Conservation (phyloP, 2,797 vertebrate species). For the Mareca penelope region DNA sequence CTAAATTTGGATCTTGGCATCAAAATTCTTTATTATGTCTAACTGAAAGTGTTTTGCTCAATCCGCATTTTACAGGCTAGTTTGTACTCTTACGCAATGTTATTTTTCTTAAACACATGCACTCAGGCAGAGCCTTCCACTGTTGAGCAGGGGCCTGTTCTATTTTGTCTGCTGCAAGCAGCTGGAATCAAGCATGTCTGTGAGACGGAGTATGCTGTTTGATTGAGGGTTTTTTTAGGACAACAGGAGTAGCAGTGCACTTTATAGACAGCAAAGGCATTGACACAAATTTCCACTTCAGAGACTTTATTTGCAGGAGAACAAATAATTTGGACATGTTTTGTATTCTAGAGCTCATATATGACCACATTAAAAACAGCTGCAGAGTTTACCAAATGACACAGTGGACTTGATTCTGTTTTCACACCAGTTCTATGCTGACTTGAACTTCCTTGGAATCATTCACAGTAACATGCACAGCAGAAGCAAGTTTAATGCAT, state of each 20-base stretch:
- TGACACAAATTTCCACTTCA: neutral
- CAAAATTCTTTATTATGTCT: neutral
- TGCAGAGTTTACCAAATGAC: neutral
- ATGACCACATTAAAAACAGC: neutral
- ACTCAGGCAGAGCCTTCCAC: neutral
- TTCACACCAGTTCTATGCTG: neutral
- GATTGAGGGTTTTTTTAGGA: neutral
- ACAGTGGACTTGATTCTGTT: neutral
- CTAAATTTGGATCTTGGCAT: neutral
- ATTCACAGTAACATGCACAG: neutral
- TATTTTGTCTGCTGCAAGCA: neutral
- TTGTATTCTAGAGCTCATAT: neutral
- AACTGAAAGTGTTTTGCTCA: neutral
- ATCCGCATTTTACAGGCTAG: neutral
- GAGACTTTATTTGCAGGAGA: neutral
- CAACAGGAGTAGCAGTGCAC: neutral
- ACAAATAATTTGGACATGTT: neutral
- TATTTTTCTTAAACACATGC: neutral
- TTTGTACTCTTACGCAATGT: neutral
- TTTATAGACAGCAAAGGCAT: neutral
- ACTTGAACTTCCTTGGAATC: neutral
- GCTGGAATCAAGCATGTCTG: neutral
- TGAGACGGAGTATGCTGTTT: neutral
- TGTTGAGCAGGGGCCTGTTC: neutral
- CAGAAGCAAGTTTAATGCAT: neutral